These are phyloP conservation scores for Pitta sordida DNA, from an alignment of 2,113 vertebrate genomes.

Conservation along the genomic window DNA sequence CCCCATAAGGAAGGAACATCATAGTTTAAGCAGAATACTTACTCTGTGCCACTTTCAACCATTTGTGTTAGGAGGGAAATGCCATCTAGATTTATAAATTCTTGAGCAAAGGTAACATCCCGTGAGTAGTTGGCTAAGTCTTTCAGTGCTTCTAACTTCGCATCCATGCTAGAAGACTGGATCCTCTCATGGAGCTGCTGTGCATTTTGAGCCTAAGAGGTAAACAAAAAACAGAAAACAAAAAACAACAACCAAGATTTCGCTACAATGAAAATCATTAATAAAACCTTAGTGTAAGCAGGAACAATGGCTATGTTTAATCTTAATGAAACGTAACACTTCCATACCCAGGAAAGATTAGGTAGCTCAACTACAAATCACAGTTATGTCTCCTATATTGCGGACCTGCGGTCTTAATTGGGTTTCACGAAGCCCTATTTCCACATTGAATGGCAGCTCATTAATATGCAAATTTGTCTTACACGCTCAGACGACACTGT, in stretches of 20 bases:
- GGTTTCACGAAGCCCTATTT: too few species aligned
- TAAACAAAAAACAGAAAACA: neutral
- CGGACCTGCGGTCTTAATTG: too few species aligned
- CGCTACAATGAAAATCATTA: neutral
- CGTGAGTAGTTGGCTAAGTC: constrained; percentile 91
- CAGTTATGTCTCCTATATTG: too few species aligned
- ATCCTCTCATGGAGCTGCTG: constrained; percentile 91
- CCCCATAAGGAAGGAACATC: rapidly evolving
- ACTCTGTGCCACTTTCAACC: constrained; percentile 98
- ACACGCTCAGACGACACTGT: too few species aligned
- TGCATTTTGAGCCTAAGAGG: constrained; percentile 85
- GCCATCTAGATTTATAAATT: constrained; percentile 98
- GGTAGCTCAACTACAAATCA: neutral
- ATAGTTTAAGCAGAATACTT: constrained; percentile 63
- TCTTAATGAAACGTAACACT: neutral
- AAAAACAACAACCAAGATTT: neutral
- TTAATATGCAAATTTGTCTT: too few species aligned
- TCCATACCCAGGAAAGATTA: neutral
- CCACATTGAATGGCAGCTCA: too few species aligned
- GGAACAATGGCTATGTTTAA: neutral
- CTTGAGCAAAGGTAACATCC: constrained; percentile 95
- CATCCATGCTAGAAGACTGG: constrained; percentile 96
- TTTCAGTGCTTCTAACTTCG: constrained; percentile 94
- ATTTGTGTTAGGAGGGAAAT: constrained; percentile 95
- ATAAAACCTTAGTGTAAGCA: neutral